phyloP scores from a whole-genome alignment of 2,888 invertebrate species.

The Polyommatus icarus region DNA sequence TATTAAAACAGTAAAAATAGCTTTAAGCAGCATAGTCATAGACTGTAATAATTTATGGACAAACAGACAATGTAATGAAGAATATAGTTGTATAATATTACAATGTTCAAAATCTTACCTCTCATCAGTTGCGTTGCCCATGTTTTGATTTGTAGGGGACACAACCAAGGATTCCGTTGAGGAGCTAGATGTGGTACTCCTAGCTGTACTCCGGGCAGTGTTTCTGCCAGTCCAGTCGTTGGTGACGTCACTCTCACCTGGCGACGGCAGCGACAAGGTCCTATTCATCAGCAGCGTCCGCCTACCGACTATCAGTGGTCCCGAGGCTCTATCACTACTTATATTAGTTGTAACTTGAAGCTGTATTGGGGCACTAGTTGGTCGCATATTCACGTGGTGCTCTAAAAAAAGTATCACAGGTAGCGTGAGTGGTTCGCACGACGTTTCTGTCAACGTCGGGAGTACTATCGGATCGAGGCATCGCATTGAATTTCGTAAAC shows the following conservation, averaged over 20 bases:
- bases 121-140: conserved; percentile 60
- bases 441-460: conserved; percentile 62
- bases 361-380: conserved; percentile 73
- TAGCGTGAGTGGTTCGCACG: conserved; percentile 65
- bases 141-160: conserved; percentile 51
- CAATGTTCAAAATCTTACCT: conserved; percentile 51
- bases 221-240: conserved; percentile 67
- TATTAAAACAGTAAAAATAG: background rate
- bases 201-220: conserved; percentile 61
- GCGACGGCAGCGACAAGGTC: conserved; percentile 68
- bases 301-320: conserved; percentile 70
- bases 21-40: background rate
- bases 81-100: too few relatives aligned
- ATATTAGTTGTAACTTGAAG: conserved; percentile 72
- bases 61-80: too few relatives aligned
- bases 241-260: conserved; percentile 68
- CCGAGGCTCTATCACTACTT: conserved; percentile 66
- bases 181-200: conserved; percentile 68
- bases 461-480: conserved; percentile 70
- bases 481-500: conserved; percentile 70
- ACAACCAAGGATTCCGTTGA: conserved; percentile 66
- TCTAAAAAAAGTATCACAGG: conserved; percentile 74
- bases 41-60: background rate
- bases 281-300: conserved; percentile 70
- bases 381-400: conserved; percentile 70